Evolutionary conservation across 2,113 vertebrate genomes (phyloP).

Genomic region (Poicephalus gulielmi): DNA sequence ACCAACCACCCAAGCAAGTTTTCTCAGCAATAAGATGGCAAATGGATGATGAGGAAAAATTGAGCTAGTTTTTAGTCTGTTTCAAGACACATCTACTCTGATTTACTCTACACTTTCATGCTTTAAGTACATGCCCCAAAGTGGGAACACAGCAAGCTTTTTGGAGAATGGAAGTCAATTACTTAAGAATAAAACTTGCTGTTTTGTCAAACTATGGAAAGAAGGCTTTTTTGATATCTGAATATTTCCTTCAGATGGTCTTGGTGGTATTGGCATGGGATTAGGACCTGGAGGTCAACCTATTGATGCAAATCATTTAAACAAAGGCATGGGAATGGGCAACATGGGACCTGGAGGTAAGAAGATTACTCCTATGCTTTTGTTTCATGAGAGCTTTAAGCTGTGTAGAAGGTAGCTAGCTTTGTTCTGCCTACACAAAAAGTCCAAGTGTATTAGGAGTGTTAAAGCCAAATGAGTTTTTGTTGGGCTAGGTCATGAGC

Average conservation of each 20-base stretch:
- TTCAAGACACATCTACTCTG: slow-evolving; percentile 29
- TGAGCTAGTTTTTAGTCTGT: background rate
- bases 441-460: slow-evolving; percentile 44
- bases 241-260: slow-evolving; percentile 83
- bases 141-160: slow-evolving; percentile 65
- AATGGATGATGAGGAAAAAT: background rate
- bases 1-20: background rate
- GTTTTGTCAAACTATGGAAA: slow-evolving; percentile 61
- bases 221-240: slow-evolving; percentile 59
- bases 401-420: slow-evolving; percentile 63
- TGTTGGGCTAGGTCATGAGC: slow-evolving; percentile 5
- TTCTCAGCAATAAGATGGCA: slow-evolving; percentile 10
- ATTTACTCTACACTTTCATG: slow-evolving; percentile 11
- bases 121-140: slow-evolving; percentile 29
- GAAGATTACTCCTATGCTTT: slow-evolving; percentile 64
- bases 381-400: slow-evolving; percentile 70
- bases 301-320: slow-evolving; percentile 91
- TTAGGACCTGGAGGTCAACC: slow-evolving; percentile 96
- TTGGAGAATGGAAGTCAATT: slow-evolving; percentile 50
- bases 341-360: slow-evolving; percentile 92
- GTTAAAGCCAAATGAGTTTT: slow-evolving; percentile 49
- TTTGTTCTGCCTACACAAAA: slow-evolving; percentile 61
- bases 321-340: slow-evolving; percentile 89
- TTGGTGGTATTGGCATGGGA: slow-evolving; percentile 94
- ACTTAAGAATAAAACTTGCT: slow-evolving; percentile 64